phyloP scores from a whole-genome alignment of 2,113 vertebrate species.

The Oreotrochilus melanogaster region DNA sequence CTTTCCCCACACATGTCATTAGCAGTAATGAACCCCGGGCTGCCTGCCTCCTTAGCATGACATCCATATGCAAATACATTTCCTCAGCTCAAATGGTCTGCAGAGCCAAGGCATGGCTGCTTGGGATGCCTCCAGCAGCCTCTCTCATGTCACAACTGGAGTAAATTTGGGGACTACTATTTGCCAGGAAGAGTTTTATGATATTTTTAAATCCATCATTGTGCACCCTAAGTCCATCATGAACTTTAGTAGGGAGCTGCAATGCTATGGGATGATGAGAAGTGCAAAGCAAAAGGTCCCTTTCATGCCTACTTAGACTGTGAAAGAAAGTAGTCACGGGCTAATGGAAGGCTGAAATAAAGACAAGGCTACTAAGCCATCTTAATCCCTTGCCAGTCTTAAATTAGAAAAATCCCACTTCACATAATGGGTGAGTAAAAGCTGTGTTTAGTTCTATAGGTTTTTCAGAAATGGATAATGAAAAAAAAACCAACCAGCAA shows the following conservation, averaged over 20 bases:
- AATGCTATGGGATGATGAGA: not conserved
- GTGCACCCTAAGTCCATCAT: not conserved
- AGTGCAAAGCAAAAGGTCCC: not conserved
- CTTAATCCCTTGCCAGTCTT: not conserved
- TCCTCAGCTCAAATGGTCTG: not conserved
- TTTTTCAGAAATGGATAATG: not conserved
- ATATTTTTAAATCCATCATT: conserved; percentile 27
- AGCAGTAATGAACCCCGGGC: conserved; percentile 47
- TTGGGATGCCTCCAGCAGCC: conserved; percentile 1
- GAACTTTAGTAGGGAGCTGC: not conserved
- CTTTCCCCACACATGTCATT: conserved; percentile 57
- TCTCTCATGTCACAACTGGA: conserved; percentile 22
- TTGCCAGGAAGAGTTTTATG: conserved; percentile 24
- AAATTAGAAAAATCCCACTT: not conserved
- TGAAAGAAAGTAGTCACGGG: not conserved
- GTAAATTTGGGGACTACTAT: not conserved
- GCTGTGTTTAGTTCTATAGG: not conserved
- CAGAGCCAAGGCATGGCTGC: not conserved
- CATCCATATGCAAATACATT: conserved; percentile 56
- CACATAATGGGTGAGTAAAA: not conserved
- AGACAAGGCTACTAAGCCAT: not conserved
- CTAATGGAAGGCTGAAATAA: not conserved
- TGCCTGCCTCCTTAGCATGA: conserved; percentile 36
- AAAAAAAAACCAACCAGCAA: not conserved
- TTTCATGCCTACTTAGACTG: conserved; percentile 13